Evolutionary conservation across 2,888 invertebrate species (phyloP).

Genomic region (Andrena dorsata): DNA sequence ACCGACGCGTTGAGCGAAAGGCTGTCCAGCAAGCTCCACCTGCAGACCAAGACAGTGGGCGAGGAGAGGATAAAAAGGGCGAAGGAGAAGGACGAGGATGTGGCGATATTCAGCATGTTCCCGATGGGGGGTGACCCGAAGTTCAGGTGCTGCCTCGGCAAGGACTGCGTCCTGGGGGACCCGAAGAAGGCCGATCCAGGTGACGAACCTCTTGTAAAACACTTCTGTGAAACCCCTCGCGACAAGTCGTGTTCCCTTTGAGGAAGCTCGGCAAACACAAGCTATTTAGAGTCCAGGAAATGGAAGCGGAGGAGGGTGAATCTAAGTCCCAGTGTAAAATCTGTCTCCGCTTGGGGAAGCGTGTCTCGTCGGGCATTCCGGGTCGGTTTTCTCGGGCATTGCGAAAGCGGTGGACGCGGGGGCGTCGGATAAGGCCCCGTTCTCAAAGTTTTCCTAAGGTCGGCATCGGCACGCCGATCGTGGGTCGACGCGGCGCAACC

Average conservation of each 20-base stretch:
- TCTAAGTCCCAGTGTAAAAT: background rate
- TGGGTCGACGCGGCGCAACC: conserved; percentile 73
- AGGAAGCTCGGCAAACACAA: background rate
- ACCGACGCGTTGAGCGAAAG: conserved; percentile 92
- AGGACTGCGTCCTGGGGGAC: conserved; percentile 92
- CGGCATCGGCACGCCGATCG: conserved; percentile 67
- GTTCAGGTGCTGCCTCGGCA: conserved; percentile 92
- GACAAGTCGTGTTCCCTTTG: too few species aligned
- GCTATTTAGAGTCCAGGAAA: too few species aligned
- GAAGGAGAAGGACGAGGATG: conserved; percentile 94
- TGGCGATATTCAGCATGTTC: conserved; percentile 94
- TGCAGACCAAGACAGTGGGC: conserved; percentile 93
- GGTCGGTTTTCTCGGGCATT: conserved; percentile 8
- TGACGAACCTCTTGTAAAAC: conserved; percentile 81
- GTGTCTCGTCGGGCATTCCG: background rate
- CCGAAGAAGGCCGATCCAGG: conserved; percentile 92
- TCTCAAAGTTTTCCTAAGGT: conserved; percentile 69
- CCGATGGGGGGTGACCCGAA: conserved; percentile 90
- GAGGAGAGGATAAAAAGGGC: conserved; percentile 92
- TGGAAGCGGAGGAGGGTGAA: background rate
- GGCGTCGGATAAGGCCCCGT: conserved; percentile 64
- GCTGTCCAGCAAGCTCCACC: conserved; percentile 88
- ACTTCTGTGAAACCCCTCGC: too few species aligned
- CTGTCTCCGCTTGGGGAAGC: background rate
- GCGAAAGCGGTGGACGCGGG: conserved; percentile 38